Percentiles rank a stretch among this genome's conserved stretches.
Evolutionary conservation across 1,140 invertebrate genomes (phyloP).

Genomic region (Physella acuta): DNA sequence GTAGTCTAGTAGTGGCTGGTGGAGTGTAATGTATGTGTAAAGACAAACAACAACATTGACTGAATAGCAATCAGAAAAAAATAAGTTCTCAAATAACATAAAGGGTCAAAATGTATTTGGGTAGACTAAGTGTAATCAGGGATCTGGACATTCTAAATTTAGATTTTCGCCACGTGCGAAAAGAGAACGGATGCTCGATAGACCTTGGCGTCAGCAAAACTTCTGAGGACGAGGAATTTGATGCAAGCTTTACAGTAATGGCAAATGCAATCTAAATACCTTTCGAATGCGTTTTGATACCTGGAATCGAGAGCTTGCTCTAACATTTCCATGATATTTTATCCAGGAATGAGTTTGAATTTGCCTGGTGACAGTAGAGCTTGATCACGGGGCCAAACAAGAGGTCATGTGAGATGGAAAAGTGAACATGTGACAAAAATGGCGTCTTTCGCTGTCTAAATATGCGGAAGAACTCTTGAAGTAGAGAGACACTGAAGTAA

Average conservation of each 20-base stretch:
- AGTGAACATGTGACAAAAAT: constrained; percentile 59
- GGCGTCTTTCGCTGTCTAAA: constrained; percentile 50
- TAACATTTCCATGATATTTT: constrained; percentile 59
- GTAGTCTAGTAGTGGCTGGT: too few relatives aligned
- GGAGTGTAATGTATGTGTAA: too few relatives aligned
- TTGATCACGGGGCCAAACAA: constrained; percentile 64
- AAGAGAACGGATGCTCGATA: neutral
- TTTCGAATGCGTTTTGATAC: constrained; percentile 36
- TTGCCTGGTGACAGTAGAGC: constrained; percentile 60
- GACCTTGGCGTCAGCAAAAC: neutral
- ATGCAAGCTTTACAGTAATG: neutral
- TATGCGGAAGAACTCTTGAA: constrained; percentile 13
- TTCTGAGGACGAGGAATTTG: neutral
- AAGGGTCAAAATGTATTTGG: too few relatives aligned
- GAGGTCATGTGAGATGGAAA: constrained; percentile 62
- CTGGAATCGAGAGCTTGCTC: constrained; percentile 58
- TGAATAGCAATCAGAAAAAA: too few relatives aligned
- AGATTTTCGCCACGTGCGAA: constrained; percentile 22
- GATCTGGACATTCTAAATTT: constrained; percentile 23
- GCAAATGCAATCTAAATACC: neutral
- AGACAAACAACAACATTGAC: too few relatives aligned
- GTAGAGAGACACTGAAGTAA: too few relatives aligned
- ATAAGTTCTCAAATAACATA: too few relatives aligned
- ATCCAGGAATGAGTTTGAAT: constrained; percentile 55
- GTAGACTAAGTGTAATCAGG: too few relatives aligned